phyloP scores from a whole-genome alignment of 2,888 invertebrate species.

The Trichacis sp. region DNA sequence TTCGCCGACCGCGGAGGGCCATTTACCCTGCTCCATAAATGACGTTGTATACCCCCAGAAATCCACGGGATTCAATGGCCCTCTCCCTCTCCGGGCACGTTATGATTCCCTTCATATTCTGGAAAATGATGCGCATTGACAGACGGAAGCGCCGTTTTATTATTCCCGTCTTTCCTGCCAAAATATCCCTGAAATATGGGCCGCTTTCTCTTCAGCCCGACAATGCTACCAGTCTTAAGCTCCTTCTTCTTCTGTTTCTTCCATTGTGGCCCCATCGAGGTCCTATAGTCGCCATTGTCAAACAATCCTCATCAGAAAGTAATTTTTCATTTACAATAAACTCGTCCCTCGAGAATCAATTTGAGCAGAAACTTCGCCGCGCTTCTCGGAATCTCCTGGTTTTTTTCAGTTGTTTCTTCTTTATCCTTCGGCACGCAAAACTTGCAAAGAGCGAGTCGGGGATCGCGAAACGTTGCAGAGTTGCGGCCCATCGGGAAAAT shows the following conservation, averaged over 20 bases:
- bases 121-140: not conserved
- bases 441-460: no score
- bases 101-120: not conserved
- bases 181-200: not conserved
- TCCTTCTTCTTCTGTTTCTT: constrained; percentile 4
- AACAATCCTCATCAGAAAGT: constrained; percentile 1
- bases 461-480: no score
- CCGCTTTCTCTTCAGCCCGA: not conserved
- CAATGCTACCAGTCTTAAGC: not conserved
- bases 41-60: no score
- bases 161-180: not conserved
- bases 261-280: not conserved
- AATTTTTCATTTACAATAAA: constrained; percentile 2
- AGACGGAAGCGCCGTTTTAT: not conserved
- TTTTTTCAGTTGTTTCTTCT: no score
- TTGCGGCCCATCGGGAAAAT: no score
- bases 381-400: constrained; percentile 12
- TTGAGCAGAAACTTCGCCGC: constrained; percentile 3
- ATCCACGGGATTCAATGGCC: no score
- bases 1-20: constrained; percentile 61
- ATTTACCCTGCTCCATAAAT: no score
- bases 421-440: no score
- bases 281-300: not conserved
- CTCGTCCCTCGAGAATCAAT: not conserved
- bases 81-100: no score